These are phyloP conservation scores for Saxidomus purpurata DNA, from an alignment of 1,140 invertebrate genomes.

Conservation along the genomic window DNA sequence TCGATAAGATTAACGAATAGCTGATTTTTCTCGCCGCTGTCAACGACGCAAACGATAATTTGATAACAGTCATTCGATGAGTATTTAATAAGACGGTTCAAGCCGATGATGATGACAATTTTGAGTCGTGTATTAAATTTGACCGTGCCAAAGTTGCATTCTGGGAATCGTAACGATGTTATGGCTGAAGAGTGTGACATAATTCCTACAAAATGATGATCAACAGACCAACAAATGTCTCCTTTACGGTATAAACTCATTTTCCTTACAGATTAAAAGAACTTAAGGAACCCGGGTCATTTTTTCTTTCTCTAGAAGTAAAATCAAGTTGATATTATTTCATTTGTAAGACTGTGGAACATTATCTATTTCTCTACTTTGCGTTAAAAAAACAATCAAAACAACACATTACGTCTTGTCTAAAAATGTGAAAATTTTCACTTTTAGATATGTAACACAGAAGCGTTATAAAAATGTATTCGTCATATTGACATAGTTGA, in stretches of 20 bases:
- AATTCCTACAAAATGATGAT: background rate
- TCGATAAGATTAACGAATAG: no score
- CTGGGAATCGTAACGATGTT: slow-evolving; percentile 10
- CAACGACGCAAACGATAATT: background rate
- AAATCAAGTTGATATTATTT: no score
- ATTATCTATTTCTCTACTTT: no score
- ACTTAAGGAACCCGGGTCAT: no score
- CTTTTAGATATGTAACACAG: no score
- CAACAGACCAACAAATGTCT: slow-evolving; percentile 1
- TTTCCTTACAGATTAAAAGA: background rate
- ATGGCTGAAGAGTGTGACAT: background rate
- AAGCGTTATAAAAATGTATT: no score
- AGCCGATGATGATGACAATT: slow-evolving; percentile 4
- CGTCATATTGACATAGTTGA: no score
- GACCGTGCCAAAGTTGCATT: slow-evolving; percentile 11
- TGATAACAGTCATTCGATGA: slow-evolving; percentile 1
- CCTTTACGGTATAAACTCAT: background rate
- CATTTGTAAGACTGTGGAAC: no score
- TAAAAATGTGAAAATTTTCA: no score
- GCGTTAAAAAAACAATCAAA: no score
- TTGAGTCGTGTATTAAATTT: background rate
- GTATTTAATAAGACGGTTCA: background rate
- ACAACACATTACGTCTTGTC: no score
- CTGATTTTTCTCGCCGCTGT: background rate
- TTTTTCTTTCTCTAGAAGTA: no score